phyloP scores from a whole-genome alignment of 2,888 invertebrate species.

The Coenonympha glycerion region DNA sequence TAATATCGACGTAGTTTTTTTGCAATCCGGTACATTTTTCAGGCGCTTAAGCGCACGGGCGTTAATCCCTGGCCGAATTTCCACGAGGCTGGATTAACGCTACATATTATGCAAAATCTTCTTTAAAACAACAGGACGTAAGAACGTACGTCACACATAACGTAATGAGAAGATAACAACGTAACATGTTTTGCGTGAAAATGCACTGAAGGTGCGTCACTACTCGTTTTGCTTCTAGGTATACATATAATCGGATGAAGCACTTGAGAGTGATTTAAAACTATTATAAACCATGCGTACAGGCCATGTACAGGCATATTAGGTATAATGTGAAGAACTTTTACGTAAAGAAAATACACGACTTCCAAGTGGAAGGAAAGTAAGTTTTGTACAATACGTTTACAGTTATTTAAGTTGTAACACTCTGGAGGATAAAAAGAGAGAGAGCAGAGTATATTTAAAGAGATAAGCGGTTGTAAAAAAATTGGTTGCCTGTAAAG shows the following conservation, averaged over 20 bases:
- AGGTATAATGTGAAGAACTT: constrained; percentile 23
- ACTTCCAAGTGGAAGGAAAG: neutral
- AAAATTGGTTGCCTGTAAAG: too few relatives aligned
- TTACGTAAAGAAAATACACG: constrained; percentile 9
- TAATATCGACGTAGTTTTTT: constrained; percentile 2
- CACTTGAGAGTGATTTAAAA: constrained; percentile 43
- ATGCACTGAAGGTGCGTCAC: constrained; percentile 25
- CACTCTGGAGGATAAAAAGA: too few relatives aligned
- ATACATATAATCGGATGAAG: constrained; percentile 45
- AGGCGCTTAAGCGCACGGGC: neutral
- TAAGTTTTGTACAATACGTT: neutral
- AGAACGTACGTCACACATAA: neutral
- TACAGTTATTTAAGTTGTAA: neutral
- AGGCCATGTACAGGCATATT: too few relatives aligned
- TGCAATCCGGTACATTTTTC: constrained; percentile 1
- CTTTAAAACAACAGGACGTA: constrained; percentile 6
- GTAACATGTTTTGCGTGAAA: constrained; percentile 20
- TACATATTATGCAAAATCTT: constrained; percentile 3
- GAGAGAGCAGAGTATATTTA: too few relatives aligned
- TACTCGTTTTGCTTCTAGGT: too few relatives aligned
- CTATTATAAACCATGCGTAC: constrained; percentile 29
- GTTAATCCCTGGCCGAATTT: constrained; percentile 3
- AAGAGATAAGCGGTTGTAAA: neutral
- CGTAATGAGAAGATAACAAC: constrained; percentile 4
- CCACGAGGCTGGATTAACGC: constrained; percentile 5